Conservation (phyloP, 2,113 vertebrate genomes). For the Aptenodytes forsteri region DNA sequence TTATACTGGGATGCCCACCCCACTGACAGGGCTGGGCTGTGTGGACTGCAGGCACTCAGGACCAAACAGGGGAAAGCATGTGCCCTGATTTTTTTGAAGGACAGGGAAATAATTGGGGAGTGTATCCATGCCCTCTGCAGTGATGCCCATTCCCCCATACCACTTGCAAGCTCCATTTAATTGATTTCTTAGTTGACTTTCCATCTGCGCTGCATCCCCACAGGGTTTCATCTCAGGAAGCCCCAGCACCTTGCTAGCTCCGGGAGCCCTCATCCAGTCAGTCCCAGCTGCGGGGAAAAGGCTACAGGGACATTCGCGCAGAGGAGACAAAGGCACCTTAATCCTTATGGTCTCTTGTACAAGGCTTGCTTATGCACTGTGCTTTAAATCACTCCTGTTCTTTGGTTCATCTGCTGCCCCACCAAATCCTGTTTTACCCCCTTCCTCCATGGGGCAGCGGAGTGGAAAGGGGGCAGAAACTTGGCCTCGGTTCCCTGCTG, state of each 20-base stretch:
- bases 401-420: neutral
- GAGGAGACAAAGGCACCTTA: neutral
- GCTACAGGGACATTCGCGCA: rapidly evolving
- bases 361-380: neutral
- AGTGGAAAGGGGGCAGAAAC: neutral
- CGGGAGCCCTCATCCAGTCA: neutral
- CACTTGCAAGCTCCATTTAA: neutral
- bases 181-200: neutral
- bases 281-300: neutral
- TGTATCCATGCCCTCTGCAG: neutral
- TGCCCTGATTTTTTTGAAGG: neutral
- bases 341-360: neutral
- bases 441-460: neutral
- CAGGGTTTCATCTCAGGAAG: neutral
- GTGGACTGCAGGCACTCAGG: neutral
- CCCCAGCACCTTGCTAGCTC: neutral
- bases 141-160: neutral
- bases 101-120: neutral
- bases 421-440: neutral
- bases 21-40: rapidly evolving
- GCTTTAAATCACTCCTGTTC: neutral
- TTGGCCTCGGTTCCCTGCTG: neutral
- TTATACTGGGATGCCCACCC: neutral
- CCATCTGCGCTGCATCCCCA: neutral
- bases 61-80: neutral